A percentile compares a stretch with the other conserved stretches of the same genome.
phyloP scores from a whole-genome alignment of 1,140 invertebrate genomes.

The Maniola jurtina region DNA sequence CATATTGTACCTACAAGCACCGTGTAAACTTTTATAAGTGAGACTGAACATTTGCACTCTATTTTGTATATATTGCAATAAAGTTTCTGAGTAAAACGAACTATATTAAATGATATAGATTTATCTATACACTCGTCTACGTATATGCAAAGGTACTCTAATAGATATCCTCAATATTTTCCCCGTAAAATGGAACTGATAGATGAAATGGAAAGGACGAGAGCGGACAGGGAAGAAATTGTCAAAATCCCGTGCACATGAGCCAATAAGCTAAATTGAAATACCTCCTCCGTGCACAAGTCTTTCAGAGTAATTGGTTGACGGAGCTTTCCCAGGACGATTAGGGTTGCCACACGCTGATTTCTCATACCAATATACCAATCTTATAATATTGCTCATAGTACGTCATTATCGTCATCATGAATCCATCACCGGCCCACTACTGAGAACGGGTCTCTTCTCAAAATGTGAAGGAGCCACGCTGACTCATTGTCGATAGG shows the following conservation, averaged over 20 bases:
- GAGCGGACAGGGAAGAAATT: slow-evolving; percentile 61
- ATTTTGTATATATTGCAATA: too few relatives aligned
- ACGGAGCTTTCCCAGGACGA: slow-evolving; percentile 47
- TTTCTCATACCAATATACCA: slow-evolving; percentile 10
- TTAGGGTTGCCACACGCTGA: slow-evolving; percentile 42
- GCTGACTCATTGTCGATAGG: too few relatives aligned
- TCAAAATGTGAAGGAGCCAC: too few relatives aligned
- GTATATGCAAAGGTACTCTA: slow-evolving; percentile 9
- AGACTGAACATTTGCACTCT: too few relatives aligned
- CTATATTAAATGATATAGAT: background rate
- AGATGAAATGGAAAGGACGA: slow-evolving; percentile 61
- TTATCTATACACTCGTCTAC: background rate
- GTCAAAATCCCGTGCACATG: slow-evolving; percentile 70
- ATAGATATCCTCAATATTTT: slow-evolving; percentile 28
- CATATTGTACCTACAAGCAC: too few relatives aligned
- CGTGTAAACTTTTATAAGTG: too few relatives aligned
- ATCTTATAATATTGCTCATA: too few relatives aligned
- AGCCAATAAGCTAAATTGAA: slow-evolving; percentile 74
- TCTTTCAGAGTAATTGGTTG: slow-evolving; percentile 73
- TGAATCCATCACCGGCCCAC: too few relatives aligned
- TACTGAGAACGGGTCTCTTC: too few relatives aligned
- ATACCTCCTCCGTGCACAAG: slow-evolving; percentile 58
- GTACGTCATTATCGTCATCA: too few relatives aligned
- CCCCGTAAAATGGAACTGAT: slow-evolving; percentile 35
- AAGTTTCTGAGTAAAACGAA: background rate